Percentiles rank a stretch among this genome's conserved stretches.
Evolutionary conservation across 2,888 invertebrate species (phyloP).

Genomic region (Synergus umbraculus): DNA sequence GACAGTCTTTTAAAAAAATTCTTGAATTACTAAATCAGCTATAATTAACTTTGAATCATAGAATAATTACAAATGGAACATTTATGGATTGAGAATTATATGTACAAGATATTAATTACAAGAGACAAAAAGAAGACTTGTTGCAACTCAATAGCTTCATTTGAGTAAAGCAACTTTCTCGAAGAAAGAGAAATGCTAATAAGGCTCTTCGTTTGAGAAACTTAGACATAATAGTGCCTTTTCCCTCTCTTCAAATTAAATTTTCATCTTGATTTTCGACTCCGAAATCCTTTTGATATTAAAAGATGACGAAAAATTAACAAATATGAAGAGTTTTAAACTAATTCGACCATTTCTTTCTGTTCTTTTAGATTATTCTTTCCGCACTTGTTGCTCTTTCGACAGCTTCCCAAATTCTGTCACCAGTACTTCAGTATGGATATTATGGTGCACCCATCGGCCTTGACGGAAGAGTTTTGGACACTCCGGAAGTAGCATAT

Average conservation of each 20-base stretch:
- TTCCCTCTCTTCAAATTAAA: neutral
- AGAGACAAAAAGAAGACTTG: neutral
- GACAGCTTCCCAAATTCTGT: neutral
- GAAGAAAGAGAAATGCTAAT: neutral
- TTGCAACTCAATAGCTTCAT: neutral
- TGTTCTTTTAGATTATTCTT: slow-evolving; percentile 10
- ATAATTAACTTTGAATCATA: no score
- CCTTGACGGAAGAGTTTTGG: slow-evolving; percentile 65
- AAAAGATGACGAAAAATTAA: neutral
- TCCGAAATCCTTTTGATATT: no score
- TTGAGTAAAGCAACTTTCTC: neutral
- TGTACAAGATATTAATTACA: neutral
- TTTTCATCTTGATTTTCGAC: no score
- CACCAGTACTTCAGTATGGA: neutral
- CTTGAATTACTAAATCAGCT: neutral
- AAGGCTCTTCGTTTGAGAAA: neutral
- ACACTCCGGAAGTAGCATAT: slow-evolving; percentile 66
- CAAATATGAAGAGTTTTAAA: neutral
- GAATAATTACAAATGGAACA: neutral
- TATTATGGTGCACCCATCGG: slow-evolving; percentile 59
- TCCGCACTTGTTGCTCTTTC: slow-evolving; percentile 23
- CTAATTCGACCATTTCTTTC: neutral
- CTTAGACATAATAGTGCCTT: neutral
- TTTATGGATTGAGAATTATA: neutral
- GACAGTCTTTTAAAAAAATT: neutral